Percentiles rank a stretch among this genome's conserved stretches.
Conservation (phyloP, 1,140 invertebrate genomes). For the Cheumatopsyche charites region DNA sequence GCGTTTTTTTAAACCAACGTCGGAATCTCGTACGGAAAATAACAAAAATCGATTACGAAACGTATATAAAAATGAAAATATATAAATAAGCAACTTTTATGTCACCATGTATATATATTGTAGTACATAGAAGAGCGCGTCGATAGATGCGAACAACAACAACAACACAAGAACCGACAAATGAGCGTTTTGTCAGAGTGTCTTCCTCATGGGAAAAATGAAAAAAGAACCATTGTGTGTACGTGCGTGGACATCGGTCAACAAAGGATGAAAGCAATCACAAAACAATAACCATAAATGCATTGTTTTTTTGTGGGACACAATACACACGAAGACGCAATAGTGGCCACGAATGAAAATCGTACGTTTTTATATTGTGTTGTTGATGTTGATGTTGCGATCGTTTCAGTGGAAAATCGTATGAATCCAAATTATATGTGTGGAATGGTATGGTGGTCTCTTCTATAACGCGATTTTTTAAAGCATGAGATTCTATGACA, state of each 20-base stretch:
- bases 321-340: constrained; percentile 4
- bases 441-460: too few relatives aligned
- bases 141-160: constrained; percentile 21
- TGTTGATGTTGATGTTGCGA: neutral
- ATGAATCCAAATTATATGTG: too few relatives aligned
- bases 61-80: too few relatives aligned
- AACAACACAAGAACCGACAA: constrained; percentile 34
- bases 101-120: neutral
- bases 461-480: too few relatives aligned
- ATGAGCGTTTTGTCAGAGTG: constrained; percentile 36
- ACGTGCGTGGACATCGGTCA: constrained; percentile 26
- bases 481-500: too few relatives aligned
- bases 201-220: constrained; percentile 38
- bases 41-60: too few relatives aligned
- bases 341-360: neutral
- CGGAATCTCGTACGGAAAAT: too few relatives aligned
- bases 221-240: constrained; percentile 26
- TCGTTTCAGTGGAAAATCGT: neutral
- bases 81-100: neutral
- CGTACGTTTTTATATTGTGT: neutral
- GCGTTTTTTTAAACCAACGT: too few relatives aligned
- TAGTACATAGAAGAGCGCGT: neutral
- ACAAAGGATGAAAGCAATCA: constrained; percentile 39
- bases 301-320: constrained; percentile 26
- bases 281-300: constrained; percentile 40